These are phyloP conservation scores for Streptopelia turtur DNA, from an alignment of 2,797 vertebrate species.

Conservation along the genomic window DNA sequence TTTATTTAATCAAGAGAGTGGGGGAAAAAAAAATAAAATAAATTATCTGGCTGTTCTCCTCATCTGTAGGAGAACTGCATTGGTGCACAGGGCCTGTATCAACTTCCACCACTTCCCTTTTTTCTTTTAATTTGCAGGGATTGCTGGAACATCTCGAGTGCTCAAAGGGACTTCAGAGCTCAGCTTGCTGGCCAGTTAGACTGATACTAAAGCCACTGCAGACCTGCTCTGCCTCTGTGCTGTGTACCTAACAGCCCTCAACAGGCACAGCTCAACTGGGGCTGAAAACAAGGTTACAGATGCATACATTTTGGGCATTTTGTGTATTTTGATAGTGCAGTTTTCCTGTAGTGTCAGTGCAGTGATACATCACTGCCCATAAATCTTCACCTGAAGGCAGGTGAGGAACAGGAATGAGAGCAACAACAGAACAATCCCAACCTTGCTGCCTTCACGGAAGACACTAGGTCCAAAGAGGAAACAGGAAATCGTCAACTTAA, in stretches of 20 bases:
- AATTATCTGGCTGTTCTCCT: not conserved
- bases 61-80: not conserved
- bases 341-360: not conserved
- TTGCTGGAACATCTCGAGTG: not conserved
- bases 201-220: not conserved
- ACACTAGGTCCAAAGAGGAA: not conserved
- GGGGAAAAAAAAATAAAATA: not conserved
- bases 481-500: not conserved
- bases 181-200: not conserved
- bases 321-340: not conserved
- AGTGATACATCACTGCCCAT: not conserved
- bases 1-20: not conserved
- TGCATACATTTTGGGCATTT: not conserved
- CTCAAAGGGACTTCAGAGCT: not conserved
- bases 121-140: not conserved
- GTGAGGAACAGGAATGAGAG: not conserved
- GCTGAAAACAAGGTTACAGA: not conserved
- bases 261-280: not conserved
- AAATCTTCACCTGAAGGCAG: slow-evolving; percentile 1
- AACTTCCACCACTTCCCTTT: not conserved
- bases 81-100: not conserved
- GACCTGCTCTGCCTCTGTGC: not conserved
- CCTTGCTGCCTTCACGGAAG: not conserved
- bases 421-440: not conserved
- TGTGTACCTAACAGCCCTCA: not conserved